Conservation (phyloP, 2,888 invertebrate species). For the Ametastegia equiseti region DNA sequence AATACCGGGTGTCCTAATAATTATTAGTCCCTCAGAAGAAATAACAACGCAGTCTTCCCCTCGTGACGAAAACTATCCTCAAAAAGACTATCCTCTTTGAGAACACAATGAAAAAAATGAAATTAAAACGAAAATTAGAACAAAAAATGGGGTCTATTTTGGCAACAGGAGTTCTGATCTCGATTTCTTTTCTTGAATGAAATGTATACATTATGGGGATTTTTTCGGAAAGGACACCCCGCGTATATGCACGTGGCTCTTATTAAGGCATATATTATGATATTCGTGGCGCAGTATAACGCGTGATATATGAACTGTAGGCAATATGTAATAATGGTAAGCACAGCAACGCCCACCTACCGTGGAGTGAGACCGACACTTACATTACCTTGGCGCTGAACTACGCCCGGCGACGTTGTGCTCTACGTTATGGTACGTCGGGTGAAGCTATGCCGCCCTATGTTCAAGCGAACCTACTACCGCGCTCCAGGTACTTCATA, state of each 20-base stretch:
- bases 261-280: slow-evolving; percentile 52
- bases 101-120: no score
- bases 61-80: neutral
- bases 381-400: slow-evolving; percentile 52
- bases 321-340: slow-evolving; percentile 65
- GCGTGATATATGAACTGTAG: slow-evolving; percentile 63
- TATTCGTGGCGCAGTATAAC: slow-evolving; percentile 53
- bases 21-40: neutral
- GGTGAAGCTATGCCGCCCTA: slow-evolving; percentile 26
- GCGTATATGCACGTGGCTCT: slow-evolving; percentile 50
- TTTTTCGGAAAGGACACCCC: slow-evolving; percentile 12
- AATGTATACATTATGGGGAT: neutral
- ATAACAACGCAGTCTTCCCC: neutral
- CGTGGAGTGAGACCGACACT: slow-evolving; percentile 53
- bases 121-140: neutral
- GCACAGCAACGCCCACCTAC: slow-evolving; percentile 62
- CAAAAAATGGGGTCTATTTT: neutral
- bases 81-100: neutral
- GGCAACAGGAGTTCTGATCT: neutral
- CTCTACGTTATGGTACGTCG: slow-evolving; percentile 32
- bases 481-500: slow-evolving; percentile 54
- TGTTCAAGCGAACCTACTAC: slow-evolving; percentile 39
- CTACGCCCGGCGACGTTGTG: slow-evolving; percentile 41
- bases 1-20: slow-evolving; percentile 10
- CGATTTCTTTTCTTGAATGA: neutral